Evolutionary conservation across 2,113 vertebrate species (phyloP).

Genomic region (Microtus ochrogaster): DNA sequence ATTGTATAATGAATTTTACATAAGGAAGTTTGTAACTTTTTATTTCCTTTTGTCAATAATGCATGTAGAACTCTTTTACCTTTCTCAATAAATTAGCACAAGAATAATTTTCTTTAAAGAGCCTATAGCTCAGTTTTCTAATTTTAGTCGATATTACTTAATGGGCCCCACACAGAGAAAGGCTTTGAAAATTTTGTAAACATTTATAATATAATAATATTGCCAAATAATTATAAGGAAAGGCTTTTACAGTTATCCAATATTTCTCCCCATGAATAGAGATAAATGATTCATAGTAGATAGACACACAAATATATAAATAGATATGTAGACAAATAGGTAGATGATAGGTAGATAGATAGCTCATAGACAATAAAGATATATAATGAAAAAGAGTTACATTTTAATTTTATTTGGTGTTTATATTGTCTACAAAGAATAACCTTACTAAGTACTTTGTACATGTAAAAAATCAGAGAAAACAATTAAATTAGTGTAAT

Average conservation of each 20-base stretch:
- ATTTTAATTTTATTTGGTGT: constrained; percentile 15
- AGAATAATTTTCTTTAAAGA: neutral
- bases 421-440: neutral
- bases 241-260: neutral
- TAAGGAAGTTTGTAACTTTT: neutral
- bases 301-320: neutral
- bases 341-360: too few relatives aligned
- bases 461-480: constrained; percentile 7
- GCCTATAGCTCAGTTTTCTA: neutral
- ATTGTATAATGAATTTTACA: constrained; percentile 4
- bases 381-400: neutral
- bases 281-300: neutral
- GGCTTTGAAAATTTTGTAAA: neutral
- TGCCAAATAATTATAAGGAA: neutral
- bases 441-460: neutral
- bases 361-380: neutral
- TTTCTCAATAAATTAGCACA: neutral
- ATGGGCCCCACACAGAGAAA: neutral
- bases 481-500: neutral
- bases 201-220: neutral
- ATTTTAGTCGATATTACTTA: neutral
- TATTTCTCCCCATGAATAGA: neutral
- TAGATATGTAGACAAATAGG: neutral
- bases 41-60: neutral
- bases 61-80: neutral